Evolutionary conservation across 2,113 vertebrate genomes (phyloP).

Genomic region (Bubo bubo): DNA sequence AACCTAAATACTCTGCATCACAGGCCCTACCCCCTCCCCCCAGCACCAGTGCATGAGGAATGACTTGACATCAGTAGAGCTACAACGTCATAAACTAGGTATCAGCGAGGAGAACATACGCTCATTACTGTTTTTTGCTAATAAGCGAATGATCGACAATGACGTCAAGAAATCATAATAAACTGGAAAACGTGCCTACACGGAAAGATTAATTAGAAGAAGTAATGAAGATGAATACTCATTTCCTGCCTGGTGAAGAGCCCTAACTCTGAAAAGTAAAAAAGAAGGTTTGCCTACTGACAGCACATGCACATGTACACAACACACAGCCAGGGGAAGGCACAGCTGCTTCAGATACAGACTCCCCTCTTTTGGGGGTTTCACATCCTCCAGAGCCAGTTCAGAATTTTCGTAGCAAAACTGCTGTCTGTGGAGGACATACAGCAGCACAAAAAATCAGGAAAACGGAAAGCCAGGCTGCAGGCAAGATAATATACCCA

Average conservation of each 20-base stretch:
- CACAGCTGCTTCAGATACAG: neutral
- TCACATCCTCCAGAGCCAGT: neutral
- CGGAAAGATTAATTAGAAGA: neutral
- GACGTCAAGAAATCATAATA: neutral
- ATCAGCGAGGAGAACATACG: neutral
- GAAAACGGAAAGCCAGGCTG: neutral
- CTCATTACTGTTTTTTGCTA: fast-evolving
- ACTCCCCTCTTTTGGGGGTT: neutral
- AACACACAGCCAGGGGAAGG: neutral
- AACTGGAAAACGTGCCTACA: fast-evolving
- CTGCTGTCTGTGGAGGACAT: neutral
- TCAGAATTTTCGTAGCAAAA: neutral
- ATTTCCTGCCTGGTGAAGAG: neutral
- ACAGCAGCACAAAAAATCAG: neutral
- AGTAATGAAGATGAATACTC: neutral
- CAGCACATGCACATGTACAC: neutral
- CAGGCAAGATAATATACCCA: neutral
- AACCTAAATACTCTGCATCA: neutral
- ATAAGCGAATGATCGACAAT: neutral
- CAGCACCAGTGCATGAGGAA: fast-evolving
- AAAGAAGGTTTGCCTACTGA: neutral
- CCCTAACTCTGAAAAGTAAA: neutral
- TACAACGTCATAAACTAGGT: fast-evolving
- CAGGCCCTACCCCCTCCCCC: neutral
- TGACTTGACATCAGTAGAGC: neutral